These are phyloP conservation scores for Gerris lacustris DNA, from an alignment of 2,888 invertebrate species.

Conservation along the genomic window DNA sequence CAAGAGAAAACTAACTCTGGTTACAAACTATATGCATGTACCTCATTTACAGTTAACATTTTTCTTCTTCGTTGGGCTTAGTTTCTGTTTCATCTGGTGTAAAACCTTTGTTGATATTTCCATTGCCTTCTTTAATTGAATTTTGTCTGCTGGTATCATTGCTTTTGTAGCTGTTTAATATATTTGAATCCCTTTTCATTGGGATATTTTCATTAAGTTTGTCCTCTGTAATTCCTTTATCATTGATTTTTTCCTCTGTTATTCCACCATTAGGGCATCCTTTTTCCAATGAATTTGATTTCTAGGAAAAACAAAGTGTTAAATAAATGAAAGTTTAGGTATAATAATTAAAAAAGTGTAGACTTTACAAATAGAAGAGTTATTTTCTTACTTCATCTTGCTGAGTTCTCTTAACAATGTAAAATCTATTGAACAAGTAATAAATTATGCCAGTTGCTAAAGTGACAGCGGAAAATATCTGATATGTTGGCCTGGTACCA, in stretches of 20 bases:
- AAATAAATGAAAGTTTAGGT: background rate
- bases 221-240: conserved; percentile 12
- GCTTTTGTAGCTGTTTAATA: conserved; percentile 16
- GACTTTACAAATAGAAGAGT: no score
- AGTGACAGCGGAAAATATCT: conserved; percentile 52
- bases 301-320: background rate
- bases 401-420: conserved; percentile 25
- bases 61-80: no score
- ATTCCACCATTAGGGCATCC: background rate
- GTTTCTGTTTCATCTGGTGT: background rate
- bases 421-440: conserved; percentile 50
- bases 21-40: no score
- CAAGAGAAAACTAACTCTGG: no score
- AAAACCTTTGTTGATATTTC: background rate
- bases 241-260: background rate
- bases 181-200: conserved; percentile 15
- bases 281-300: background rate
- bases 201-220: conserved; percentile 16
- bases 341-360: background rate
- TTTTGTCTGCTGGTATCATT: background rate
- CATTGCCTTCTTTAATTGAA: background rate
- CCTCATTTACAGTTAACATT: no score
- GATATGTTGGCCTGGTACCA: conserved; percentile 59
- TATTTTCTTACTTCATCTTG: conserved; percentile 24
- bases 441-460: conserved; percentile 54